phyloP scores from a whole-genome alignment of 2,888 invertebrate genomes.

The Drosophila demipolita region DNA sequence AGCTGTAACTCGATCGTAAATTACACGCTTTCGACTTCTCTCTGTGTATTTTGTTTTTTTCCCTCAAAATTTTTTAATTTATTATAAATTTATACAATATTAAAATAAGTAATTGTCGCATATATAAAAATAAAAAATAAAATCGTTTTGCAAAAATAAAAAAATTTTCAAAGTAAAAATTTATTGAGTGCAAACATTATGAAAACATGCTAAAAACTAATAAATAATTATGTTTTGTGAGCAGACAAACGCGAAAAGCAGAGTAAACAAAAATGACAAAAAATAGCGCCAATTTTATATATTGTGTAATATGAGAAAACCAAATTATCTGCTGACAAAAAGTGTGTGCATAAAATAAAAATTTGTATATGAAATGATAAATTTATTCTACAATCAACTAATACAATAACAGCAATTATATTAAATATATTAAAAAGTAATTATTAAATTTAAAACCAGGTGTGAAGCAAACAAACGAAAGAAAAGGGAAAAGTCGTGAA shows the following conservation, averaged over 20 bases:
- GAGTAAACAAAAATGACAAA: constrained; percentile 30
- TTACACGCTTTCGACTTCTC: constrained; percentile 37
- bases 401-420: not conserved
- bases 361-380: not conserved
- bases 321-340: not conserved
- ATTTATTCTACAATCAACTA: not conserved
- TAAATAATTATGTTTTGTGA: constrained; percentile 7
- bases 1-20: constrained; percentile 62
- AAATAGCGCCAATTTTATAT: constrained; percentile 1
- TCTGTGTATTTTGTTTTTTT: constrained; percentile 16
- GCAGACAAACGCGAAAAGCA: constrained; percentile 3
- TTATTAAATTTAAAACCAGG: constrained; percentile 1
- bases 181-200: constrained; percentile 2
- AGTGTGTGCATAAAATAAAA: not conserved
- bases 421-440: not conserved
- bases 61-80: not conserved
- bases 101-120: not conserved
- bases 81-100: constrained; percentile 11
- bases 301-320: constrained; percentile 41
- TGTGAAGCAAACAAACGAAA: constrained; percentile 5
- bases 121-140: constrained; percentile 1
- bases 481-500: not conserved
- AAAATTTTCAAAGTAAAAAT: not conserved
- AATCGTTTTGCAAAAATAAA: constrained; percentile 34
- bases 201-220: not conserved